These are phyloP conservation scores for Drosophila basisetae DNA, from an alignment of 2,888 invertebrate genomes.

Conservation along the genomic window DNA sequence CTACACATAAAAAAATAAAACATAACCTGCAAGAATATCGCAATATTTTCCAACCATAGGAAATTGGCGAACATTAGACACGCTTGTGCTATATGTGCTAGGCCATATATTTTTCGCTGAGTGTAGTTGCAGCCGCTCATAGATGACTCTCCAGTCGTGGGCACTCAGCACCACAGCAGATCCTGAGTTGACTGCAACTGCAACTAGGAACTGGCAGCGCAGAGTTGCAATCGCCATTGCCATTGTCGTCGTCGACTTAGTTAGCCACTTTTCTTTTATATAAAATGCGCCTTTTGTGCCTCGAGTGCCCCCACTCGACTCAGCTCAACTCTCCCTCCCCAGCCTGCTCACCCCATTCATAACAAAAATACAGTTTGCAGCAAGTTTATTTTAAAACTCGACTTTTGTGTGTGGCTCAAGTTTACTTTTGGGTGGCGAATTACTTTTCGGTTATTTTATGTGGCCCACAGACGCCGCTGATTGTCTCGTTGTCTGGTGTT, in stretches of 20 bases:
- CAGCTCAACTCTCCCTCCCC: neutral
- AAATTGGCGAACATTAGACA: neutral
- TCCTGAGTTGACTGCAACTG: conserved; percentile 40
- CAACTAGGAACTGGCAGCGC: conserved; percentile 12
- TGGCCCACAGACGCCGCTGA: conserved; percentile 64
- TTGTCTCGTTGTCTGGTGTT: conserved; percentile 77
- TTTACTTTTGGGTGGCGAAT: conserved; percentile 78
- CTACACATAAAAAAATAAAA: neutral
- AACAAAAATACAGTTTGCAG: conserved; percentile 73
- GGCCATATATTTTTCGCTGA: neutral
- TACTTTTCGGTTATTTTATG: conserved; percentile 81
- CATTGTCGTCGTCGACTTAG: conserved; percentile 61
- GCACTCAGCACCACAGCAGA: conserved; percentile 22
- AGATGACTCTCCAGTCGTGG: conserved; percentile 57
- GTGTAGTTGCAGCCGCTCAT: conserved; percentile 45
- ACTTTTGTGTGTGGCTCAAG: conserved; percentile 75
- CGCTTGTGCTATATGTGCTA: neutral
- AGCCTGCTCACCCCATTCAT: conserved; percentile 5
- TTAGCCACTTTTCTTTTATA: conserved; percentile 78
- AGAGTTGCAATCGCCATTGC: conserved; percentile 1
- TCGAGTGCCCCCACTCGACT: conserved; percentile 51
- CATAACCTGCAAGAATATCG: neutral
- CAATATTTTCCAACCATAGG: neutral
- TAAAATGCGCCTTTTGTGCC: conserved; percentile 76
- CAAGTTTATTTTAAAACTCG: conserved; percentile 81